Evolutionary conservation across 2,888 invertebrate species (phyloP).

Genomic region (Lasius fuliginosus): DNA sequence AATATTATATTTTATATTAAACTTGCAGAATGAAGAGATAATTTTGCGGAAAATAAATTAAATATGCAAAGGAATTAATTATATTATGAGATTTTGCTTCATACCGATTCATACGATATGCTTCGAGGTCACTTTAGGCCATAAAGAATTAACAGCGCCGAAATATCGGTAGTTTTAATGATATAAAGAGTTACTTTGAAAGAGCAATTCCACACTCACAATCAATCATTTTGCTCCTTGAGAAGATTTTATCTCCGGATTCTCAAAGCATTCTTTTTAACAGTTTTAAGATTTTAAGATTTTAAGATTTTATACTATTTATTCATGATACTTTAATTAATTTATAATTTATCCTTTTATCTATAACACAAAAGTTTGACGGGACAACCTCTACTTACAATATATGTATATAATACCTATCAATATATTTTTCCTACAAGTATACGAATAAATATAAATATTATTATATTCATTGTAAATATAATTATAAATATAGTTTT

Average conservation of each 20-base stretch:
- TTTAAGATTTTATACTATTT: background rate
- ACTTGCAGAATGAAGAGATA: background rate
- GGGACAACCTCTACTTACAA: background rate
- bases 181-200: constrained; percentile 63
- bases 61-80: background rate
- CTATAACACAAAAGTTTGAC: background rate
- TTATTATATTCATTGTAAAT: background rate
- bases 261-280: background rate
- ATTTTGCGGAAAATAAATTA: background rate
- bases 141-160: constrained; percentile 26
- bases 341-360: background rate
- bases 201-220: constrained; percentile 64
- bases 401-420: background rate
- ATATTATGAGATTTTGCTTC: constrained; percentile 3
- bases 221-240: constrained; percentile 60
- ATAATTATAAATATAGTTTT: background rate
- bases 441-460: background rate
- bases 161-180: constrained; percentile 17
- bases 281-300: background rate
- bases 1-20: background rate
- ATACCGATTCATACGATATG: background rate
- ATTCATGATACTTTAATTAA: background rate
- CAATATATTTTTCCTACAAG: background rate
- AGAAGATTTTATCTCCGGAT: background rate
- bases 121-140: constrained; percentile 9